A percentile compares a stretch with the other conserved stretches of the same genome.
These are phyloP conservation scores for Lasioglossum calceatum DNA, from an alignment of 2,888 invertebrate species.

Conservation along the genomic window DNA sequence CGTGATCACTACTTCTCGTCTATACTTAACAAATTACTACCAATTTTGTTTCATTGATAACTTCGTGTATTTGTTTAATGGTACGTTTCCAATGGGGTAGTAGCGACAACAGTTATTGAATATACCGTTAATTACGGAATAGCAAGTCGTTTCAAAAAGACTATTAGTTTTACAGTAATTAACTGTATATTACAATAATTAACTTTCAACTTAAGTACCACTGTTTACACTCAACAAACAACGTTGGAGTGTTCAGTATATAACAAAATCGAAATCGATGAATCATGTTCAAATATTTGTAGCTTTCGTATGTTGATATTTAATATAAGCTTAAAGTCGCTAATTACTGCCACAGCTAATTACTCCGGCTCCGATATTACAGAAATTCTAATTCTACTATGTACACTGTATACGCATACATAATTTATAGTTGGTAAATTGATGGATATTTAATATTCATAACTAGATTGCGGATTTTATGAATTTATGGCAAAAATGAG, in stretches of 20 bases:
- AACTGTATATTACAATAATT: background rate
- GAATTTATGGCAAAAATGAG: no score
- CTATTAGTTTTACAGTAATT: background rate
- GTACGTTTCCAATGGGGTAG: background rate
- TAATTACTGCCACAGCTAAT: background rate
- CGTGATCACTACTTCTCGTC: background rate
- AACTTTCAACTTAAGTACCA: background rate
- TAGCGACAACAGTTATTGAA: background rate
- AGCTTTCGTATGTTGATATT: background rate
- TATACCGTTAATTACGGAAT: background rate
- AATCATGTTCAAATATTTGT: background rate
- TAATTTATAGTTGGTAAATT: background rate
- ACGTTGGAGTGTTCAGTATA: background rate
- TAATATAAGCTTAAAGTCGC: background rate
- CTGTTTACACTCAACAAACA: background rate
- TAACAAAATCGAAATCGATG: background rate
- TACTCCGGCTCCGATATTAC: background rate
- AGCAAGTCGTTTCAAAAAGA: no score
- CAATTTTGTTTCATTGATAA: background rate
- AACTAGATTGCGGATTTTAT: no score
- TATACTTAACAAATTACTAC: background rate
- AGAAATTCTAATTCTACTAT: background rate
- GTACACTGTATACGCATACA: background rate
- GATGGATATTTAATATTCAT: background rate
- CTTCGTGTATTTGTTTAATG: background rate